These are phyloP conservation scores for Phylloscopus collybita DNA, from an alignment of 2,797 vertebrate genomes.

Conservation along the genomic window DNA sequence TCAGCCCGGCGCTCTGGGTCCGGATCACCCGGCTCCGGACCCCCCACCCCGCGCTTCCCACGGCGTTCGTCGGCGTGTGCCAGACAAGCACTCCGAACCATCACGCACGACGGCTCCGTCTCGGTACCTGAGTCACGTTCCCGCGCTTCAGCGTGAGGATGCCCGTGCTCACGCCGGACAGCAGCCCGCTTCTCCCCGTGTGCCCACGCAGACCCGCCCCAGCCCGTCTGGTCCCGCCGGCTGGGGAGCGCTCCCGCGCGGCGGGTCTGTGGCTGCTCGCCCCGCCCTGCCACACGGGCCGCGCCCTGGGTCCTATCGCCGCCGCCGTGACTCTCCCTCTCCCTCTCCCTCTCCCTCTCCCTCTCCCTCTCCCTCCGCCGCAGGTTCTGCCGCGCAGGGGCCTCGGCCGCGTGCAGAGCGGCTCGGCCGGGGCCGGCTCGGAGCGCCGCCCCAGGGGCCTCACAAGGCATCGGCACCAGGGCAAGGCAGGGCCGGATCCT, in stretches of 20 bases:
- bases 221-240: neutral
- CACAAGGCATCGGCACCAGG: accelerated
- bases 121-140: constrained; percentile 54
- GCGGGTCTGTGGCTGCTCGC: neutral
- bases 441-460: neutral
- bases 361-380: neutral
- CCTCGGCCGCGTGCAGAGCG: accelerated
- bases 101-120: neutral
- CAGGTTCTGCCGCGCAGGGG: neutral
- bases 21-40: neutral
- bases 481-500: neutral
- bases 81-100: neutral
- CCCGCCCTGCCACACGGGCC: neutral
- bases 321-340: neutral
- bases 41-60: neutral
- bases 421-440: neutral
- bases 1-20: neutral
- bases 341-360: neutral
- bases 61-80: neutral
- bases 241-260: neutral
- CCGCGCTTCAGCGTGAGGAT: neutral
- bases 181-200: neutral
- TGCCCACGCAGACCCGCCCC: neutral
- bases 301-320: neutral
- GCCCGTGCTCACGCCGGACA: neutral